Percentiles rank a stretch among this genome's conserved stretches.
Evolutionary conservation across 2,797 vertebrate species (phyloP).

Genomic region (Falco concolor): DNA sequence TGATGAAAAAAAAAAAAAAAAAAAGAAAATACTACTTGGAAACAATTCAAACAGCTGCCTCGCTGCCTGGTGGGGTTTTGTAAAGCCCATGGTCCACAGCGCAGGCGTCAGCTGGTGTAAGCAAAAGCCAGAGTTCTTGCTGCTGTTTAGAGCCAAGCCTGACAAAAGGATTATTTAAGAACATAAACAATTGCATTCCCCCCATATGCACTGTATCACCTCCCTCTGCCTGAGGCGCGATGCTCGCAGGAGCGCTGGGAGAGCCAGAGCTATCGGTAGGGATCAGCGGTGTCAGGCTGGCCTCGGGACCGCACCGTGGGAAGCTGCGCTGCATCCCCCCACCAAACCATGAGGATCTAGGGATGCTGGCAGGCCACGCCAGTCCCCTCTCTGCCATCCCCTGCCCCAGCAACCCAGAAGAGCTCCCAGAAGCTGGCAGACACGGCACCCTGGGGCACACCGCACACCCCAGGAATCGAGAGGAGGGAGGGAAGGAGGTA

Average conservation of each 20-base stretch:
- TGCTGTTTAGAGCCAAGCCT: neutral
- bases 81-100: neutral
- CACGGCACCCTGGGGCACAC: neutral
- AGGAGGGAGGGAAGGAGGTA: neutral
- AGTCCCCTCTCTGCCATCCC: accelerated
- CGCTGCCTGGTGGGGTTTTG: neutral
- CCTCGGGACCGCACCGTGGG: accelerated
- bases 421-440: neutral
- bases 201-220: neutral
- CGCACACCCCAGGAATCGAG: accelerated
- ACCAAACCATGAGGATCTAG: accelerated
- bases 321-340: neutral
- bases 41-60: neutral
- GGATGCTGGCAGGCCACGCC: neutral
- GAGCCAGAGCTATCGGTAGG: neutral
- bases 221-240: accelerated
- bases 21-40: neutral
- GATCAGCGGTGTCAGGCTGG: neutral
- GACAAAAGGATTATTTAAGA: neutral
- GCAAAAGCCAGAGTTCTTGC: neutral
- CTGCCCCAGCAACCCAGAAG: neutral
- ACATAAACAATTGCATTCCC: neutral
- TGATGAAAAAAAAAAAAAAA: neutral
- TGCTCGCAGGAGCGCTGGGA: neutral
- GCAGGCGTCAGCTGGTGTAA: neutral